Base-by-base conservation (phyloP, 2,797 vertebrate species). In the Falco novaeseelandiae region DNA sequence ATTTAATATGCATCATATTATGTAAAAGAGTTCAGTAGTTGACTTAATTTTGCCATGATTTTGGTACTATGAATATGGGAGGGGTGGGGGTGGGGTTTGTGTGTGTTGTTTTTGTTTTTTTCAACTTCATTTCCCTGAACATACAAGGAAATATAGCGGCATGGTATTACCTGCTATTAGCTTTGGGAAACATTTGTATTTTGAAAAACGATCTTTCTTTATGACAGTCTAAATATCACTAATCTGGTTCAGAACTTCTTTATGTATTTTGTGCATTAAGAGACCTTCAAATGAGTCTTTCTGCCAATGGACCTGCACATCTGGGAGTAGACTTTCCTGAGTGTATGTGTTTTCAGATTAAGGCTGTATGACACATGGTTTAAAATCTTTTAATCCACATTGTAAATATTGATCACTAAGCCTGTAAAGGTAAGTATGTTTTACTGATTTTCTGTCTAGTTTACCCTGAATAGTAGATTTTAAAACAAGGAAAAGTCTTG, bases 201-300 rank as follows among this genome's bases (percentile, higher is more conserved):
- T 72, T 70, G 19, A 76, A 87, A 73, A 87, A 87, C 52, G 38
- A 9, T 77, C 87, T 91, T 74, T 93, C 83, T 96, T 91, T 42
- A 14, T 62, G 52, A 40, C 15, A 30, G 51, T 63, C 13, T 12
- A 32, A 77, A 46, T 57, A 61, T 70, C 51, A 15, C 40, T 87
- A 20, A 30, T 44, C 51, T 65, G 27, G 8, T 59, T 90, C 59
- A 59, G 51, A 77, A 85, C 29, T 63, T 92, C 65, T 83, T 83
- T 78, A 27, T 81, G 29, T 67, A 38, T 89, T 83, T 61, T 80
- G 30, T 72, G 42, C 52, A 27, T 57, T 88, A 40, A 92, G 49
- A 89, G 48, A 67, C 3, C 38, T 49, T 71, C 57, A 62, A 14
- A n/a, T 67, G 17, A 78, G 14, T 80, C 44, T 93, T 74, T 82